A percentile compares a stretch with the other conserved stretches of the same genome.
Conservation (phyloP, 2,888 invertebrate genomes). For the Drosophila quinaria region DNA sequence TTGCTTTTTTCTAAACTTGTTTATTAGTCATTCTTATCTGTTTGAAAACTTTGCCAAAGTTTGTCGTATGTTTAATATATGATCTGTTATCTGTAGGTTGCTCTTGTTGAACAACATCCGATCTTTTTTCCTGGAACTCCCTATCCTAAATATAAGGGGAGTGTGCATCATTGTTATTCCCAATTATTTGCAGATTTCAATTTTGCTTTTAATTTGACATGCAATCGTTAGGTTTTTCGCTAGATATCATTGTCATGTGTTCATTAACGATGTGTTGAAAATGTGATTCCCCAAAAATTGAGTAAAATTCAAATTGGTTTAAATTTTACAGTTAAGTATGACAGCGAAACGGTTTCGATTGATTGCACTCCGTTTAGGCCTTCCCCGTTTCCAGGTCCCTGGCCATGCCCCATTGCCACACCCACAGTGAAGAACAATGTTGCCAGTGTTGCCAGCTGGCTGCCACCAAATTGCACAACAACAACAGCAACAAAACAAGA, state of each 20-base stretch:
- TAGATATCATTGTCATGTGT: conserved; percentile 12
- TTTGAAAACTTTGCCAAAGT: conserved; percentile 16
- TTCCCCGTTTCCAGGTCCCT: neutral
- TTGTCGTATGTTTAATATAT: conserved; percentile 27
- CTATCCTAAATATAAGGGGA: neutral
- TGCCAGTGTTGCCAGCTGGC: conserved; percentile 42
- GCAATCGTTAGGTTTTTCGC: conserved; percentile 12
- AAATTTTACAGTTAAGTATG: conserved; percentile 62
- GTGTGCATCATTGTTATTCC: conserved; percentile 14
- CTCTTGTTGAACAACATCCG: conserved; percentile 36
- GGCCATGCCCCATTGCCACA: conserved; percentile 53
- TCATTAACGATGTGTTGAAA: conserved; percentile 72
- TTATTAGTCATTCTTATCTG: conserved; percentile 36
- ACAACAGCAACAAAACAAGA: conserved; percentile 30
- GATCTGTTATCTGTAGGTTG: conserved; percentile 37
- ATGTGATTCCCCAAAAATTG: conserved; percentile 44
- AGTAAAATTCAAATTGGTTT: conserved; percentile 53
- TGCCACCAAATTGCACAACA: conserved; percentile 64
- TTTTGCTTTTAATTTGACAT: conserved; percentile 32
- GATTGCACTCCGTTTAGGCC: conserved; percentile 32
- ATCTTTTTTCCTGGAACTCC: conserved; percentile 36
- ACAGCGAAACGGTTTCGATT: conserved; percentile 37
- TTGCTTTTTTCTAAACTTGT: neutral
- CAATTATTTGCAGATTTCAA: conserved; percentile 5
- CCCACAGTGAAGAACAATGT: conserved; percentile 50